Conservation (phyloP, 2,888 invertebrate species). For the Lithosia quadra region DNA sequence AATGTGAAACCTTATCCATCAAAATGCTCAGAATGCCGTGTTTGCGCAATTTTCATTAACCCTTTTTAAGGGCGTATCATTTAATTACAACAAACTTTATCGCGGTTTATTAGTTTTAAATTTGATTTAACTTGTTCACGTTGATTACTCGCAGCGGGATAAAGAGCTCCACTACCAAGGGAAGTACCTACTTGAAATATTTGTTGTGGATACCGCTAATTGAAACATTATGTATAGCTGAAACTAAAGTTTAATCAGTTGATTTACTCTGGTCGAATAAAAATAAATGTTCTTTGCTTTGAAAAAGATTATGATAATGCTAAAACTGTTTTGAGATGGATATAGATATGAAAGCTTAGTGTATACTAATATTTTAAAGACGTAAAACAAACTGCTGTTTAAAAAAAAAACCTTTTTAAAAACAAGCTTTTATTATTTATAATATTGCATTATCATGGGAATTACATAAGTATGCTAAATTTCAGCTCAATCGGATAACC, state of each 20-base stretch:
- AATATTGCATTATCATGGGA: no score
- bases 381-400: no score
- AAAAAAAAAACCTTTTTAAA: no score
- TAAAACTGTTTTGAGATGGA: not conserved
- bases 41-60: slow-evolving; percentile 3
- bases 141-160: slow-evolving; percentile 14
- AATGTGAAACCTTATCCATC: not conserved
- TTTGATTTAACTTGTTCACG: slow-evolving; percentile 16
- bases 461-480: no score
- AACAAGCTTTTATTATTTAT: no score
- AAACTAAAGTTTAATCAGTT: no score
- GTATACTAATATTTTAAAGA: not conserved
- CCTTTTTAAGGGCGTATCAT: slow-evolving; percentile 16
- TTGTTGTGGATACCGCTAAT: not conserved
- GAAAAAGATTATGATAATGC: not conserved
- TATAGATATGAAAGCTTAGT: no score
- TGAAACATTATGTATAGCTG: not conserved
- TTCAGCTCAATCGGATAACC: no score
- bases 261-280: not conserved
- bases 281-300: not conserved
- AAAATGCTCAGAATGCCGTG: not conserved
- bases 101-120: slow-evolving; percentile 23
- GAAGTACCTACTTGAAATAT: not conserved
- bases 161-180: not conserved
- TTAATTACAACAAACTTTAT: slow-evolving; percentile 14